Evolutionary conservation across 2,797 vertebrate species (phyloP).

Genomic region (Simalia tracyae): DNA sequence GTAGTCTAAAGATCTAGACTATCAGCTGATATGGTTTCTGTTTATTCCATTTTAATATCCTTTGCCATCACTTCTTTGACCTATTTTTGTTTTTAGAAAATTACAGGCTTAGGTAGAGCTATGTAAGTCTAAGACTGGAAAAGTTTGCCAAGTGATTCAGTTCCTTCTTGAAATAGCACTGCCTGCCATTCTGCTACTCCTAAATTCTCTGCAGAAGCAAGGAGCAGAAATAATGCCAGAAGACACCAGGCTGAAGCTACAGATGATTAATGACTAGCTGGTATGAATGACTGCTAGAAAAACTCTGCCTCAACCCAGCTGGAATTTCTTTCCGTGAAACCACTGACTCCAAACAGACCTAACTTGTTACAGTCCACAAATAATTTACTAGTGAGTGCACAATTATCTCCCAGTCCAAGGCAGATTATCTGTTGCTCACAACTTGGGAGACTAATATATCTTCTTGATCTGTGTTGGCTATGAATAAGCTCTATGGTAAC

Average conservation of each 20-base stretch:
- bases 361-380: conserved; percentile 11
- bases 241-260: conserved; percentile 13
- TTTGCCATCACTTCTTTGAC: background rate
- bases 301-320: background rate
- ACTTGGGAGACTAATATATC: background rate
- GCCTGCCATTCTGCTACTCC: conserved; percentile 10
- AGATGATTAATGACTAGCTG: conserved; percentile 28
- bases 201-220: conserved; percentile 25
- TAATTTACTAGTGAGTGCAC: conserved; percentile 23
- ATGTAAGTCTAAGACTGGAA: conserved; percentile 10
- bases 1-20: background rate
- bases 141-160: conserved; percentile 19
- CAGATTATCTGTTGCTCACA: conserved; percentile 2
- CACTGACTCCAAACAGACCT: conserved; percentile 18
- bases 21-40: background rate
- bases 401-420: conserved; percentile 6
- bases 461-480: background rate
- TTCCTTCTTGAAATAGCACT: conserved; percentile 21
- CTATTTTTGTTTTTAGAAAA: conserved; percentile 13
- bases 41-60: background rate
- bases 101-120: conserved; percentile 1
- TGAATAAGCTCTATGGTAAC: background rate
- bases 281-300: conserved; percentile 16
- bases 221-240: conserved; percentile 25
- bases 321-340: conserved; percentile 35